Conservation (phyloP, 2,113 vertebrate species). For the Anarrhichthys ocellatus region DNA sequence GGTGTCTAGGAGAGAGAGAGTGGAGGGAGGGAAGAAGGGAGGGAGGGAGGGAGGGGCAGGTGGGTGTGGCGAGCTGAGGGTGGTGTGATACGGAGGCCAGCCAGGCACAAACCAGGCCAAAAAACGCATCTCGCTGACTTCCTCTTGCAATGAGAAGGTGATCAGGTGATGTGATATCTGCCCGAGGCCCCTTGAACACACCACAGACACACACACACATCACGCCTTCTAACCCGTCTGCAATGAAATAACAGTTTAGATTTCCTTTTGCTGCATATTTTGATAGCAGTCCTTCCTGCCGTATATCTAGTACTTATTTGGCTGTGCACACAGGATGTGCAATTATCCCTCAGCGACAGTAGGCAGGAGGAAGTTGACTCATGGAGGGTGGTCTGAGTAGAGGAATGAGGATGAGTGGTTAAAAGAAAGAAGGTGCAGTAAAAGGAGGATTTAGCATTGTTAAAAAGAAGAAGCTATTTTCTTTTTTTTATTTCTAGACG, state of each 20-base stretch:
- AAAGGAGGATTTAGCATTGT: not conserved
- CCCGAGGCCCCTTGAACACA: slow-evolving; percentile 47
- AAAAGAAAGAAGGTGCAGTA: not conserved
- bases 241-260: not conserved
- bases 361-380: slow-evolving; percentile 17
- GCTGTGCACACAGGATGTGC: not conserved
- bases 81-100: slow-evolving; percentile 90
- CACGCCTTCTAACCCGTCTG: slow-evolving; percentile 40
- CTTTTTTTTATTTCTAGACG: too few species aligned
- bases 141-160: slow-evolving; percentile 74
- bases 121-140: slow-evolving; percentile 57
- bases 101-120: slow-evolving; percentile 81
- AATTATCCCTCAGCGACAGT: not conserved
- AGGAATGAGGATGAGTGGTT: not conserved
- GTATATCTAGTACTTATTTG: not conserved
- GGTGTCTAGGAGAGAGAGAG: slow-evolving; percentile 27
- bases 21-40: slow-evolving; percentile 15
- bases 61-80: slow-evolving; percentile 69
- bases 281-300: not conserved
- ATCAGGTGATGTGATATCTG: slow-evolving; percentile 76
- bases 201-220: slow-evolving; percentile 17
- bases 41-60: slow-evolving; percentile 36
- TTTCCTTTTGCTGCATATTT: not conserved
- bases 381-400: not conserved
- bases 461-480: not conserved